Evolutionary conservation across 2,888 invertebrate species (phyloP), one percentile per base, ranked within the genome.

Genomic region (Diaperis boleti): DNA sequence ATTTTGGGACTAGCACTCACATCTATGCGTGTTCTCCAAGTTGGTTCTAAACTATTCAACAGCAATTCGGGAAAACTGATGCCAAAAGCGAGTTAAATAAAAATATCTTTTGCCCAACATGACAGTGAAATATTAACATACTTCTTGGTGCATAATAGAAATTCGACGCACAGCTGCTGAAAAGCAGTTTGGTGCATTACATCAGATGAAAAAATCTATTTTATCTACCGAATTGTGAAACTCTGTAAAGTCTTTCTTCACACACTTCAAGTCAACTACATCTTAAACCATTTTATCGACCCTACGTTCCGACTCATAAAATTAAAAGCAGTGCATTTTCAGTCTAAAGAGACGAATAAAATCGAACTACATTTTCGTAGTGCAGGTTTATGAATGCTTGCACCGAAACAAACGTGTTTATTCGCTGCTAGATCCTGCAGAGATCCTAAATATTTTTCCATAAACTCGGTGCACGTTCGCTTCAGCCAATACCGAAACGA

Each of bases 381-480:
- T 31, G 17, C 31, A 50, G 35, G 2, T 50, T 50, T 50, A 50
- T 50, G 50, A 50, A 50, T 11, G 35, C 11, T n/a, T 50, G 47
- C 18, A 29, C 15, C 33, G 20, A 50, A 33, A 50, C 35, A 35
- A 50, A 50, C 50, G 35, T 39, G 52, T 52, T 52, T 52, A 52
- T 52, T 52, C 18, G 17, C 33, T 33, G 45, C 29, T 45, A 3
- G 14, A 45, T 45, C 22, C 39, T 6, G 13, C 13, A 7, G 17
- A 5, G 6, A 42, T 6, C 33, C 8, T 35, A n/a, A n/a, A n/a
- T n/a, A 49, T 49, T 49, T 49, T 17, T 7, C 10, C 18, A 14
- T 33, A 49, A 33, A 31, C 26, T 18, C 13, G 10, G 14, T 47
- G 11, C 29, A 13, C 14, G 13, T 47, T 15, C 3, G 7, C 17